A percentile compares a stretch with the other conserved stretches of the same genome.
phyloP scores from a whole-genome alignment of 2,797 vertebrate genomes.

The Natrix natrix region DNA sequence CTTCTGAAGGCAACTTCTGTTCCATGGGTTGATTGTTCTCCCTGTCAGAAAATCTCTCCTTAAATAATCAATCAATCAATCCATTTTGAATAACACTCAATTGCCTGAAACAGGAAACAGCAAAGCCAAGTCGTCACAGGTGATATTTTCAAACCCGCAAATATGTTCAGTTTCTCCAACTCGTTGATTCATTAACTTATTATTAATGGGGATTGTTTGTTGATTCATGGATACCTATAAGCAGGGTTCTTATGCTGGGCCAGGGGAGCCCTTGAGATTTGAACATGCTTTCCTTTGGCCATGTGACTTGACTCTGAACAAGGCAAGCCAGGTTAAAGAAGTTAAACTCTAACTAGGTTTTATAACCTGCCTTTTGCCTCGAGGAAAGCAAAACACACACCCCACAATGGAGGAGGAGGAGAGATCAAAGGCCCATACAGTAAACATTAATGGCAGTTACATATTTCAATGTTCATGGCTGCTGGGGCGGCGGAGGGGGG shows the following conservation, averaged over 20 bases:
- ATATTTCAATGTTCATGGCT: neutral
- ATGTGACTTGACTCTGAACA: neutral
- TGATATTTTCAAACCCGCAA: neutral
- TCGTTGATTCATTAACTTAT: neutral
- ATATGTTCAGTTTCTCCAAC: neutral
- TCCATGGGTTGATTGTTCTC: too few relatives aligned
- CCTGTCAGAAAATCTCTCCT: too few relatives aligned
- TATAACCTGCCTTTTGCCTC: neutral
- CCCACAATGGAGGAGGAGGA: neutral
- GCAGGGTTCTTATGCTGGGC: neutral
- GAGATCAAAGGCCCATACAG: slow-evolving; percentile 16
- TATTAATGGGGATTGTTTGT: neutral
- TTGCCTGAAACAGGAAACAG: neutral
- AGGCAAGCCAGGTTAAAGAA: neutral
- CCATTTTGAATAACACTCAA: neutral
- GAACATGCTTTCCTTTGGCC: neutral
- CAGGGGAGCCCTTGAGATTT: neutral
- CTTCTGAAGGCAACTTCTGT: too few relatives aligned
- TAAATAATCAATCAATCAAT: neutral
- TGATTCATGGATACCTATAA: neutral
- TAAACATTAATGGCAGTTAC: slow-evolving; percentile 35
- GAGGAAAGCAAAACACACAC: neutral
- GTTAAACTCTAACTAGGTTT: slow-evolving; percentile 22
- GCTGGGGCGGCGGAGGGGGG: too few relatives aligned
- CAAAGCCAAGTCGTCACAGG: neutral